Percentiles rank a stretch among this genome's conserved stretches.
Evolutionary conservation across 2,888 invertebrate genomes (phyloP).

Genomic region (Caenorhabditis afra): DNA sequence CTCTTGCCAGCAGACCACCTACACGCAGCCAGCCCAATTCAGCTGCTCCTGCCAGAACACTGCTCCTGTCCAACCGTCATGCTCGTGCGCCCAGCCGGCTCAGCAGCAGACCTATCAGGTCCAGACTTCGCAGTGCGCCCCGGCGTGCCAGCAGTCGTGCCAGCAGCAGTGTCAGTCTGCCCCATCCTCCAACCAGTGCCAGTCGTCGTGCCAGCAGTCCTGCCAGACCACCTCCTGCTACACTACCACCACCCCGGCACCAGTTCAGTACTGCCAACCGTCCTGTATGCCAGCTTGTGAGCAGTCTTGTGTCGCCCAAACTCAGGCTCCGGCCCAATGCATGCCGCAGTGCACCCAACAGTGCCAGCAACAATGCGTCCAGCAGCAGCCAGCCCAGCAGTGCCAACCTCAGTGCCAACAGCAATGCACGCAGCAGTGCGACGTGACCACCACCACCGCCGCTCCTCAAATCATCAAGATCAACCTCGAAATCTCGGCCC

Average conservation of each 20-base stretch:
- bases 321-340: constrained; percentile 48
- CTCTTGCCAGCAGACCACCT: constrained; percentile 49
- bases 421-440: constrained; percentile 49
- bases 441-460: constrained; percentile 45
- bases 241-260: constrained; percentile 48
- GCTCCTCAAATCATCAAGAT: constrained; percentile 52
- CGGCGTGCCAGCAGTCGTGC: constrained; percentile 66
- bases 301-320: constrained; percentile 37
- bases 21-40: constrained; percentile 48
- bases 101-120: constrained; percentile 55
- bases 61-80: constrained; percentile 42
- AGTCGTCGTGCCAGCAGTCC: constrained; percentile 58
- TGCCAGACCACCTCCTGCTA: constrained; percentile 53
- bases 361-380: constrained; percentile 50
- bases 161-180: constrained; percentile 59
- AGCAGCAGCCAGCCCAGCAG: constrained; percentile 52
- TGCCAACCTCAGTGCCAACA: constrained; percentile 60
- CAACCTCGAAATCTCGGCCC: constrained; percentile 44
- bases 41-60: constrained; percentile 58
- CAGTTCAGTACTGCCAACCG: constrained; percentile 37
- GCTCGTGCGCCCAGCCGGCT: constrained; percentile 45
- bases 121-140: constrained; percentile 62
- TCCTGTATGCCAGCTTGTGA: constrained; percentile 53
- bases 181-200: constrained; percentile 56
- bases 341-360: constrained; percentile 37